Evolutionary conservation across 2,888 invertebrate genomes (phyloP), one percentile per base, ranked within the genome.

Genomic region (Polylopha cassiicola): DNA sequence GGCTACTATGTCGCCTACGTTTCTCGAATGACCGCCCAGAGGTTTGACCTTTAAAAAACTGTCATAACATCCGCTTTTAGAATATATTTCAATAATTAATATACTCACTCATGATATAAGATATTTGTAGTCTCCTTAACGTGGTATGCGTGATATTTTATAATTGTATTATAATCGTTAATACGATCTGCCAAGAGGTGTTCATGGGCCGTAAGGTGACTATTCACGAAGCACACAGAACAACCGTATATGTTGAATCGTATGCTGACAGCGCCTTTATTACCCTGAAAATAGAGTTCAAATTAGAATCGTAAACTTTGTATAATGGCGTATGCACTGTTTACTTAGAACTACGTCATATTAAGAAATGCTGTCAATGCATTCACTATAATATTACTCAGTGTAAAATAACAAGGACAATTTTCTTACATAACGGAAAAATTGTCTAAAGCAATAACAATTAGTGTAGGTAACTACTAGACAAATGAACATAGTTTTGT

Each of bases 261-360:
- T 34, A 97, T 87, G 65, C 94, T 95, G 1, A 97, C 94, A 2
- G 95, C 97, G 10, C 98, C 98, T 87, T 98, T 98, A 78, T 97
- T 98, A 15, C 98, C 98, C 96, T 96, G 72, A 14, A 87, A 80
- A 54, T 46, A 44, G 29, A 39, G 31, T 23, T 5, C 18, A 10
- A 6, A 1, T 34, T 33, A 22, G 10, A 21, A 18, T 18, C 4
- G 27, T 1, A 5, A n/a, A 4, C n/a, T n/a, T n/a, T n/a, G n/a
- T n/a, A 5, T 13, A 4, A 14, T 14, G 6, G 5, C 4, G 13
- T n/a, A 17, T 3, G 9, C 16, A 23, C n/a, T n/a, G n/a, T n/a
- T n/a, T n/a, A n/a, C n/a, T n/a, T n/a, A n/a, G n/a, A n/a, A n/a
- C n/a, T n/a, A n/a, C n/a, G n/a, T n/a, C n/a, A n/a, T n/a, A n/a